Base-by-base conservation (phyloP, 2,113 vertebrate genomes). In the Toxotes chatareus region DNA sequence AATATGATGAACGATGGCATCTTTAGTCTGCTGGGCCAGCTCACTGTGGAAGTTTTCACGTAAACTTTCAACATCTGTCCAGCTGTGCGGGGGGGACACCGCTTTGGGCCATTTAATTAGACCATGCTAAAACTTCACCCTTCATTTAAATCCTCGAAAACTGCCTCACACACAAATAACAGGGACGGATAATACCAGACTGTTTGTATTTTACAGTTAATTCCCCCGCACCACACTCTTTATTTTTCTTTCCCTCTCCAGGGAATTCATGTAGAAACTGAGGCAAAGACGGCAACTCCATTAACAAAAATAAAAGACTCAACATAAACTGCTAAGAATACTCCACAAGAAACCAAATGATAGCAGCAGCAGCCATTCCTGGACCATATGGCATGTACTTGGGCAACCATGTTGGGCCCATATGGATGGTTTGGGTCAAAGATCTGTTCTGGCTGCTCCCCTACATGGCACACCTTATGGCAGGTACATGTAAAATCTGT, bases 361-460 rank as follows among this genome's bases (percentile, higher is more conserved):
- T 70, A 71, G 47, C 85, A 83, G 84, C 60, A 27, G 67, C 73
- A 80, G 63, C 69, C 76, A 70, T 80, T 73, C 47, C 47, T 40
- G 64, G 46, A 57, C 75, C 93, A 92, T 90, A 94, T 92, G 91
- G 88, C 46, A 8, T 55, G 79, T 80, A 23, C 66, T 70, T 46
- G 57, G 73, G 87, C 46, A 61, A 32, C 63, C 72, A 44, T 74
- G 77, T 82, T 71, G 63, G 34, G 21, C 70, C 86, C 92, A 93
- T 93, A 91, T 92, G 93, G 86, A 68, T 32, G 63, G 55, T 81
- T 74, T 75, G 87, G 91, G 89, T 89, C 89, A 88, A 84, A 82
- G 76, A 89, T 69, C 79, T 87, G 90, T 79, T 89, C 56, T 82
- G 72, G 75, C 61, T 82, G 76, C 79, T 77, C 72, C 88, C 85